Evolutionary conservation across 2,113 vertebrate species (phyloP).

Genomic region (Lasiurus borealis): DNA sequence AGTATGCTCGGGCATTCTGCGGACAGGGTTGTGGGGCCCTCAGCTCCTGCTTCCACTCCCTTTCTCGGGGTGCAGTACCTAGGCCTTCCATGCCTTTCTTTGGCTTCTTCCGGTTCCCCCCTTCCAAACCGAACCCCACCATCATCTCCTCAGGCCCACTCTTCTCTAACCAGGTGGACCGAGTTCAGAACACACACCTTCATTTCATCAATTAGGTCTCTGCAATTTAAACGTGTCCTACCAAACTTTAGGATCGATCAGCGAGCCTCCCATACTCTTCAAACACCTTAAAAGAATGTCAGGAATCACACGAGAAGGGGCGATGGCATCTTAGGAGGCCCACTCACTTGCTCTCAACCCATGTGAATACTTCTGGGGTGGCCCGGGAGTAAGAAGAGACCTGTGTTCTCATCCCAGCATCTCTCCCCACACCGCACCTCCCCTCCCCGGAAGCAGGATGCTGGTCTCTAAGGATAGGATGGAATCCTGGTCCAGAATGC

Average conservation of each 20-base stretch:
- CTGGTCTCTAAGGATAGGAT: neutral
- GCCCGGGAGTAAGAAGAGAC: neutral
- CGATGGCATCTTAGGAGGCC: neutral
- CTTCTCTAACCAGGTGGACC: neutral
- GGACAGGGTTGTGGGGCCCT: neutral
- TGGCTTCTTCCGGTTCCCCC: neutral
- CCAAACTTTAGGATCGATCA: neutral
- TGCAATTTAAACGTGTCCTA: neutral
- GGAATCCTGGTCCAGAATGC: neutral
- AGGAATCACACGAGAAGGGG: neutral
- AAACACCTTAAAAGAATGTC: constrained; percentile 25
- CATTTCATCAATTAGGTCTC: neutral
- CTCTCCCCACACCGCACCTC: too few species aligned
- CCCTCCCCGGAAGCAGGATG: neutral
- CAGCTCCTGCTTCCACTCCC: neutral
- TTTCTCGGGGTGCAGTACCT: neutral
- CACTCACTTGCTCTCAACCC: neutral
- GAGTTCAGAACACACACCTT: neutral
- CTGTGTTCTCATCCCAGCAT: neutral
- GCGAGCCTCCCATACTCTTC: neutral
- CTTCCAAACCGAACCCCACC: constrained; percentile 20
- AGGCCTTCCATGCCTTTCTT: neutral
- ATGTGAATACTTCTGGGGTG: neutral
- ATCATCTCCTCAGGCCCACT: neutral
- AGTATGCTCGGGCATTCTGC: neutral